Evolutionary conservation across 2,888 invertebrate species (phyloP).

Genomic region (Desoria tigrina): DNA sequence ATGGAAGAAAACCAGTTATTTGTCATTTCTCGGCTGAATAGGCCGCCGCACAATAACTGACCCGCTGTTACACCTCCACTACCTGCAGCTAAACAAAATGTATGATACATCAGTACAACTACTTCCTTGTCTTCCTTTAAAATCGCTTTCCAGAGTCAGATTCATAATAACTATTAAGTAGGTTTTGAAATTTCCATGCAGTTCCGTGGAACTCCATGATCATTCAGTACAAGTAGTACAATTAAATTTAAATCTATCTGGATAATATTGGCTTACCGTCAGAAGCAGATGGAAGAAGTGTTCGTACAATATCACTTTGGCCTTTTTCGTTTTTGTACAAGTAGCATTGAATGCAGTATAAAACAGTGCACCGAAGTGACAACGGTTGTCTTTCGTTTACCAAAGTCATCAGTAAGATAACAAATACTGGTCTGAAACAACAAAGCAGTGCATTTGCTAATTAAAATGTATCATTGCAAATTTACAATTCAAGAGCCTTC

Average conservation of each 20-base stretch:
- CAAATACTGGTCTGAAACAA: conserved; percentile 76
- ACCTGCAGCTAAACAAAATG: conserved; percentile 6
- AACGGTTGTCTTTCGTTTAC: conserved; percentile 97
- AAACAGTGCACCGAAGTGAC: conserved; percentile 82
- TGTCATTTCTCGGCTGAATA: conserved; percentile 82
- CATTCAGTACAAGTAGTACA: no score
- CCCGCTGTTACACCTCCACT: conserved; percentile 64
- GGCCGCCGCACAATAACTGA: conserved; percentile 87
- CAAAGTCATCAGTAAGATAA: conserved; percentile 96
- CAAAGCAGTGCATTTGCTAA: background rate
- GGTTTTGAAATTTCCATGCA: no score
- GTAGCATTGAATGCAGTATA: conserved; percentile 97
- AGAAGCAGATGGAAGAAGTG: conserved; percentile 81
- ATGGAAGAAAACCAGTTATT: conserved; percentile 96
- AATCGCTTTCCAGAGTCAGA: no score
- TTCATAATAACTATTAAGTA: no score
- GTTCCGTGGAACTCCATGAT: no score
- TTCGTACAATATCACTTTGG: conserved; percentile 85
- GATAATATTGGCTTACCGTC: conserved; percentile 61
- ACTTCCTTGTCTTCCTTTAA: no score
- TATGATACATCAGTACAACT: background rate
- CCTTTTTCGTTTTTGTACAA: conserved; percentile 88
- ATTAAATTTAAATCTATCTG: no score
- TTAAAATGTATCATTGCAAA: background rate
- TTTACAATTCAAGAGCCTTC: background rate